Evolutionary conservation across 2,888 invertebrate genomes (phyloP).

Genomic region (Acrobasis suavella): DNA sequence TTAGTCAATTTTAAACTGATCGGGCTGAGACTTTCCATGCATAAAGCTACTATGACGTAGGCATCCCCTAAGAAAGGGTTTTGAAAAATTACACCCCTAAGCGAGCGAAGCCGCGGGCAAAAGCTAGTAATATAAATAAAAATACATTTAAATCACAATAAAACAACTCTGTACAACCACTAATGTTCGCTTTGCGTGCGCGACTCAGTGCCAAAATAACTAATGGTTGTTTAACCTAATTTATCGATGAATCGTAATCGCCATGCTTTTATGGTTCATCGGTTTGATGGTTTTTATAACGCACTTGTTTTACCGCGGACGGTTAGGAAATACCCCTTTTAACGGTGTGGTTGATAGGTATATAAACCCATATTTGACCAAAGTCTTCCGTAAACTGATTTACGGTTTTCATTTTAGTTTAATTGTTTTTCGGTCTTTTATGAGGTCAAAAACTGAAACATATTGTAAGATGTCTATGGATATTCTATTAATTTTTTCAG

Average conservation of each 20-base stretch:
- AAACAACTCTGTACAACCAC: conserved; percentile 23
- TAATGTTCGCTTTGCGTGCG: conserved; percentile 29
- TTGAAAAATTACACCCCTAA: no score
- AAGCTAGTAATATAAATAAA: no score
- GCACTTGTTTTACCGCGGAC: conserved; percentile 2
- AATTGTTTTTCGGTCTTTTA: not conserved
- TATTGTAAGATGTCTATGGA: no score
- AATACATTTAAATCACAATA: no score
- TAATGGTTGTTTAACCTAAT: conserved; percentile 39
- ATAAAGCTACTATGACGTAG: no score
- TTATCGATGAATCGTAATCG: conserved; percentile 34
- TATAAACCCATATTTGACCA: conserved; percentile 9
- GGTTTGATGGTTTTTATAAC: conserved; percentile 15
- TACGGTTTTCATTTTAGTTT: not conserved
- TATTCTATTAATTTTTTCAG: no score
- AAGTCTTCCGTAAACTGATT: conserved; percentile 15
- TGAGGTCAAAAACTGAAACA: no score
- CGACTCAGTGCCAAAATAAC: conserved; percentile 41
- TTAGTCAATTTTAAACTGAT: no score
- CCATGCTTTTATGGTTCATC: conserved; percentile 13
- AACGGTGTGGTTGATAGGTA: conserved; percentile 9
- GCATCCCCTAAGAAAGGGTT: no score
- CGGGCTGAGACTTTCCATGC: no score
- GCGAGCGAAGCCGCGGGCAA: no score
- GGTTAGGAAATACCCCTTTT: conserved; percentile 15